Evolutionary conservation across 1,140 invertebrate genomes (phyloP).

Genomic region (Lepidotrigona ventralis): DNA sequence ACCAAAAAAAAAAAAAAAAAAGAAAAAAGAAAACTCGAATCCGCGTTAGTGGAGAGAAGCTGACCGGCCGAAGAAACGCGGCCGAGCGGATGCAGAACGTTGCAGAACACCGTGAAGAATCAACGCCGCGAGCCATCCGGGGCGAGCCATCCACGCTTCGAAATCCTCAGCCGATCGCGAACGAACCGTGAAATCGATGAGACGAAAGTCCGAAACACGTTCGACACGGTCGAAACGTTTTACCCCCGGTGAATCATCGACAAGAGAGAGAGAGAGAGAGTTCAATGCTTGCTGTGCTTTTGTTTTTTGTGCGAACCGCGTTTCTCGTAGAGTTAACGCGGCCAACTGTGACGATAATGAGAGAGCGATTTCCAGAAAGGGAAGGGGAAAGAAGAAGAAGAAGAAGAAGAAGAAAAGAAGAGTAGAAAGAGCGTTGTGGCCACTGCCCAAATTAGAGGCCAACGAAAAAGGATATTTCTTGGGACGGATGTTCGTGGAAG

Average conservation of each 20-base stretch:
- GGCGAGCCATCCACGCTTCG: background rate
- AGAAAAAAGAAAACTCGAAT: background rate
- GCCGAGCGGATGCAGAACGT: background rate
- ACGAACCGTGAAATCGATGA: slow-evolving; percentile 40
- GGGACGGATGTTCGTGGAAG: background rate
- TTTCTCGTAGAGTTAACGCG: background rate
- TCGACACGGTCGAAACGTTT: slow-evolving; percentile 27
- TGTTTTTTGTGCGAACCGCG: background rate
- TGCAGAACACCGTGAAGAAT: slow-evolving; percentile 14
- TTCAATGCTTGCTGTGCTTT: background rate
- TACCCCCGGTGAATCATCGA: slow-evolving; percentile 5
- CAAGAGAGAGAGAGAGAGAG: no score
- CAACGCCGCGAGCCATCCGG: slow-evolving; percentile 3
- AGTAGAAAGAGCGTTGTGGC: background rate
- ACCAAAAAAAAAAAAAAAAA: background rate
- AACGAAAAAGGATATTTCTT: background rate
- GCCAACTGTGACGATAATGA: slow-evolving; percentile 19
- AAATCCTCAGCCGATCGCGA: slow-evolving; percentile 30
- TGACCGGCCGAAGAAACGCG: background rate
- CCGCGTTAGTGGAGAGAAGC: slow-evolving; percentile 3
- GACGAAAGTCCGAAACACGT: slow-evolving; percentile 35
- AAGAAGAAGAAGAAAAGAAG: background rate
- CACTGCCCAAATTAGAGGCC: background rate
- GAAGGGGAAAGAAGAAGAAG: no score
- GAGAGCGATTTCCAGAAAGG: background rate